Conservation (phyloP, 2,797 vertebrate species). For the Corythornis leucogaster region DNA sequence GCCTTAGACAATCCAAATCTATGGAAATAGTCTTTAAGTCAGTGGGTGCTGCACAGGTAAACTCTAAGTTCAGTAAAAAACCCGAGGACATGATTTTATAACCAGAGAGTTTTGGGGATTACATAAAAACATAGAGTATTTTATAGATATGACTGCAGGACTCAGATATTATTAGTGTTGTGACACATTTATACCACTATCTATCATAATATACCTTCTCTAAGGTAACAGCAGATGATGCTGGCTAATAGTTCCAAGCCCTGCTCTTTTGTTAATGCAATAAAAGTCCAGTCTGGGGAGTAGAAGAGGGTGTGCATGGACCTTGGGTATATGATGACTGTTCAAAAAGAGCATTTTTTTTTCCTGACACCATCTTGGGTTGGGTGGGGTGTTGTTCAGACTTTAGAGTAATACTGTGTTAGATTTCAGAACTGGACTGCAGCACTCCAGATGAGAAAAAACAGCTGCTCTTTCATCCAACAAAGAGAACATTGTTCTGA, state of each 20-base stretch:
- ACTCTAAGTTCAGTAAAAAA: neutral
- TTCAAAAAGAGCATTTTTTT: neutral
- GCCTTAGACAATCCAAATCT: neutral
- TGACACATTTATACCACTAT: neutral
- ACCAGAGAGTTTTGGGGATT: neutral
- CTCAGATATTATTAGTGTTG: neutral
- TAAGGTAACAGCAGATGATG: neutral
- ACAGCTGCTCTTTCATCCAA: neutral
- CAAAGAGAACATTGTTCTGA: neutral
- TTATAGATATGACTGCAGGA: neutral
- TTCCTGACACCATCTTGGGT: neutral
- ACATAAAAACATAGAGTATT: neutral
- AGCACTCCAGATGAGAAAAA: neutral
- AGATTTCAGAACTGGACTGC: neutral
- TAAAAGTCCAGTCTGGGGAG: neutral
- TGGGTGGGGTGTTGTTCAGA: neutral
- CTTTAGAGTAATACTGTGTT: neutral
- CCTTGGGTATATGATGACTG: neutral
- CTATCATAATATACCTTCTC: neutral
- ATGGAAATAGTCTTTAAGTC: neutral
- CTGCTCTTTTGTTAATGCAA: neutral
- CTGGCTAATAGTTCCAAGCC: neutral
- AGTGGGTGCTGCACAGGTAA: neutral
- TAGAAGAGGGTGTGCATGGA: neutral
- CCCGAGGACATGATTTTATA: neutral